Evolutionary conservation across 2,888 invertebrate genomes (phyloP).

Genomic region (Imbricaverruca yamaguchii): DNA sequence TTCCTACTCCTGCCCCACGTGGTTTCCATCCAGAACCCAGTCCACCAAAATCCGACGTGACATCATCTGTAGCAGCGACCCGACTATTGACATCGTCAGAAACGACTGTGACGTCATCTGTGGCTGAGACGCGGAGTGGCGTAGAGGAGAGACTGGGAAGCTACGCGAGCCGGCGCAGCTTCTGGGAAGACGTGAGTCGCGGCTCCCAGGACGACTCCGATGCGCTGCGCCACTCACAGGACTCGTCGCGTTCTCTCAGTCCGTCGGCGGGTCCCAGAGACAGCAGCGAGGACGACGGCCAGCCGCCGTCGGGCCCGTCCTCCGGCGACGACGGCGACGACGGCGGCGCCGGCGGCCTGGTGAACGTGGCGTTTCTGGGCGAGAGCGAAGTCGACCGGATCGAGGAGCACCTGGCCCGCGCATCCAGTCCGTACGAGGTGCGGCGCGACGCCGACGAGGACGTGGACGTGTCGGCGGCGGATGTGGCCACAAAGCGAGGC

Average conservation of each 20-base stretch:
- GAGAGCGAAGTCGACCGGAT: background rate
- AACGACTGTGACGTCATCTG: background rate
- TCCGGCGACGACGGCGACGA: background rate
- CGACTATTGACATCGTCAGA: background rate
- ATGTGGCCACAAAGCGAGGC: background rate
- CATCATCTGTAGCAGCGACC: background rate
- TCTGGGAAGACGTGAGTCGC: constrained; percentile 6
- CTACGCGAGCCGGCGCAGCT: background rate
- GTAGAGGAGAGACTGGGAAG: background rate
- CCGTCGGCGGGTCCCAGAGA: too few relatives aligned
- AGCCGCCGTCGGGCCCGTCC: background rate
- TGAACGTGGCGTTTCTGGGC: constrained; percentile 5
- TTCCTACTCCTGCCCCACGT: background rate
- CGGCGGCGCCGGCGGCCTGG: background rate
- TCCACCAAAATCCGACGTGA: background rate
- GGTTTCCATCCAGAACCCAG: background rate
- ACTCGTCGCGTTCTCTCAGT: too few relatives aligned
- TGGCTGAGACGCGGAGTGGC: background rate
- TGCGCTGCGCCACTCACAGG: too few relatives aligned
- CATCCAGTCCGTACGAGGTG: constrained; percentile 6
- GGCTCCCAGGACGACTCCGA: background rate
- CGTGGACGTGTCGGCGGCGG: background rate
- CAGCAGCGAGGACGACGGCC: background rate
- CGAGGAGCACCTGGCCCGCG: background rate
- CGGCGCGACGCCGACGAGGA: background rate